A percentile compares a stretch with the other conserved stretches of the same genome.
Evolutionary conservation across 1,140 invertebrate genomes (phyloP).

Genomic region (Harpegnathos saltator): DNA sequence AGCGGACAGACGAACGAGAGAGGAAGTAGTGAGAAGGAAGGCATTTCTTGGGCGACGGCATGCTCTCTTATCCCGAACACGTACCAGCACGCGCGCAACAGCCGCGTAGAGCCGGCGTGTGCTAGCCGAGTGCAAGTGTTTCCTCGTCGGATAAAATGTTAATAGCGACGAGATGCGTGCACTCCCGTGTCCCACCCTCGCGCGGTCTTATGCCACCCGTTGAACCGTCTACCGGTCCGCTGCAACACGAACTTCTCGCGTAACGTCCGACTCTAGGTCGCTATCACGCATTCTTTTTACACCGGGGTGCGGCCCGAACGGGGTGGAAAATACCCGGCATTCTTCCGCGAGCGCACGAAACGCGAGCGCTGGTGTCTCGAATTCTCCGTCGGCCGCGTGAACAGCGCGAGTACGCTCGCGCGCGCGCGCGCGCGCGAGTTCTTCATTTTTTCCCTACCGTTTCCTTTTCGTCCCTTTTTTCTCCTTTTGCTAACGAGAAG

Average conservation of each 20-base stretch:
- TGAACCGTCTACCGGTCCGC: slow-evolving; percentile 33
- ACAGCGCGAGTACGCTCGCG: slow-evolving; percentile 33
- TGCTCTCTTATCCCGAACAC: slow-evolving; percentile 46
- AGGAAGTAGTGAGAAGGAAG: background rate
- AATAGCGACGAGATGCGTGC: slow-evolving; percentile 71
- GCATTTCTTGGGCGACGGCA: slow-evolving; percentile 31
- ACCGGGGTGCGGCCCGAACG: slow-evolving; percentile 11
- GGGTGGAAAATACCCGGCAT: background rate
- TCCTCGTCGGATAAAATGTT: slow-evolving; percentile 77
- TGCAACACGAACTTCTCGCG: slow-evolving; percentile 53
- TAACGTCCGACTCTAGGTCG: background rate
- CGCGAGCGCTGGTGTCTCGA: slow-evolving; percentile 34
- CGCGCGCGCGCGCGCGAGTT: too few species aligned
- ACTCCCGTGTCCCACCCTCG: too few species aligned
- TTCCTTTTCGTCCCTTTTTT: slow-evolving; percentile 48
- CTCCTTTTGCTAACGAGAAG: slow-evolving; percentile 58
- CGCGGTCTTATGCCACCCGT: background rate
- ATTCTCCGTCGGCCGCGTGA: slow-evolving; percentile 41
- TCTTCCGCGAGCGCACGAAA: slow-evolving; percentile 25
- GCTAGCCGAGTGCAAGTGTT: slow-evolving; percentile 60
- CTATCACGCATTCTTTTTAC: slow-evolving; percentile 43
- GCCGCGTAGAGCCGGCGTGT: background rate
- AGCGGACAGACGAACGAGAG: too few species aligned
- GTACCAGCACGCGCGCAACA: slow-evolving; percentile 29
- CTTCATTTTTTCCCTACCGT: slow-evolving; percentile 42